These are phyloP conservation scores for Philereme vetulata DNA, from an alignment of 2,888 invertebrate species.

Conservation along the genomic window DNA sequence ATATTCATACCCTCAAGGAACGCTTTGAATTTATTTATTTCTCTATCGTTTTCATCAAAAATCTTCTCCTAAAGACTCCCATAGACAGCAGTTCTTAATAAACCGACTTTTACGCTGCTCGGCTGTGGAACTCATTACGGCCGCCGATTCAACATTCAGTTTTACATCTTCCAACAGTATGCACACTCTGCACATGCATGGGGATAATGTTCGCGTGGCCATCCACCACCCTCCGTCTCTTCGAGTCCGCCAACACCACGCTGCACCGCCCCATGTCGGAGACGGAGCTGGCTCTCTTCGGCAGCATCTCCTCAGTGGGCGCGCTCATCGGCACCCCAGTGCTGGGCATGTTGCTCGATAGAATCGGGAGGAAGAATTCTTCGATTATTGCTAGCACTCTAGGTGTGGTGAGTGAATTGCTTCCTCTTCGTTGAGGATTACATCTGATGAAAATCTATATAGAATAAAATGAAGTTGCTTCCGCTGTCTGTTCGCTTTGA, in stretches of 20 bases:
- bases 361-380: slow-evolving; percentile 57
- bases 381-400: slow-evolving; percentile 45
- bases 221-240: slow-evolving; percentile 59
- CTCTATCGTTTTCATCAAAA: too few relatives aligned
- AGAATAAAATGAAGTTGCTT: too few relatives aligned
- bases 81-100: too few relatives aligned
- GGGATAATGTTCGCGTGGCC: slow-evolving; percentile 67
- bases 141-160: too few relatives aligned
- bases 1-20: too few relatives aligned
- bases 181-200: slow-evolving; percentile 55
- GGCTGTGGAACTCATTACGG: too few relatives aligned
- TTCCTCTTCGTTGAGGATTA: too few relatives aligned
- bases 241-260: slow-evolving; percentile 60
- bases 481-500: too few relatives aligned
- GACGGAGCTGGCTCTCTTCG: slow-evolving; percentile 57
- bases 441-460: too few relatives aligned
- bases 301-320: slow-evolving; percentile 62
- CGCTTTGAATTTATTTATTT: too few relatives aligned
- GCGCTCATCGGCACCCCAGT: slow-evolving; percentile 56
- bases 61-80: too few relatives aligned
- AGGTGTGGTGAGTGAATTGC: slow-evolving; percentile 52
- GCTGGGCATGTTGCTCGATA: slow-evolving; percentile 51
- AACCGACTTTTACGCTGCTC: too few relatives aligned
- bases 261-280: slow-evolving; percentile 61
- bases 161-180: slow-evolving; percentile 44